Conservation (phyloP, 2,888 invertebrate species). For the Xylota segnis region DNA sequence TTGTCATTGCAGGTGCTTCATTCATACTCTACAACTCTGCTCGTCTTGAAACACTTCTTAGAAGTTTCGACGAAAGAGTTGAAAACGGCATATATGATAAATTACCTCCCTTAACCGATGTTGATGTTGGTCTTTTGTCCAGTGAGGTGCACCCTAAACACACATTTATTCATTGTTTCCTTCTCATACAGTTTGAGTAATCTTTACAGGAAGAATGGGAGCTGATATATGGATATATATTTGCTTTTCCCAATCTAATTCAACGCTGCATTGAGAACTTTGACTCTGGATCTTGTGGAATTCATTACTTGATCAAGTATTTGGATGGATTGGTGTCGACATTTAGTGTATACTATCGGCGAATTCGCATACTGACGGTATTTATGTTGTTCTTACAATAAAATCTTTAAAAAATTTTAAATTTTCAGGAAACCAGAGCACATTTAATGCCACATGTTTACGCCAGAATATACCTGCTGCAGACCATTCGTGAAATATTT, state of each 20-base stretch:
- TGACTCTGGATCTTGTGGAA: conserved; percentile 86
- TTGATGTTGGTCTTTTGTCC: conserved; percentile 87
- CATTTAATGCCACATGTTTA: conserved; percentile 89
- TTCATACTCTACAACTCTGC: conserved; percentile 93
- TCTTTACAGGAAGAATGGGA: conserved; percentile 91
- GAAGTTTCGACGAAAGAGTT: conserved; percentile 87
- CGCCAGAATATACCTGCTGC: conserved; percentile 89
- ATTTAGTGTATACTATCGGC: conserved; percentile 91
- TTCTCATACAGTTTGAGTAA: conserved; percentile 11
- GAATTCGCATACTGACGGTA: conserved; percentile 89
- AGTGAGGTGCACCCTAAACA: conserved; percentile 87
- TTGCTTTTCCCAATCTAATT: conserved; percentile 88
- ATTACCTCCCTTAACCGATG: conserved; percentile 86
- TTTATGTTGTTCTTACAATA: conserved; percentile 80
- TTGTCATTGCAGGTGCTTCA: conserved; percentile 86
- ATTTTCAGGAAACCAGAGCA: conserved; percentile 88
- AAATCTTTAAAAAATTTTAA: conserved; percentile 80
- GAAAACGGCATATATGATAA: conserved; percentile 86
- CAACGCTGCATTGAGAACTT: conserved; percentile 85
- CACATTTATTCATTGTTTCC: not conserved
- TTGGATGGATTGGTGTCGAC: conserved; percentile 87
- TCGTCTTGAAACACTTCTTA: conserved; percentile 88
- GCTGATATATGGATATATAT: conserved; percentile 88
- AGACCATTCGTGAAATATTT: conserved; percentile 87
- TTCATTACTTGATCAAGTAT: conserved; percentile 88